phyloP scores from a whole-genome alignment of 2,888 invertebrate genomes.

The Parnassius mnemosyne region DNA sequence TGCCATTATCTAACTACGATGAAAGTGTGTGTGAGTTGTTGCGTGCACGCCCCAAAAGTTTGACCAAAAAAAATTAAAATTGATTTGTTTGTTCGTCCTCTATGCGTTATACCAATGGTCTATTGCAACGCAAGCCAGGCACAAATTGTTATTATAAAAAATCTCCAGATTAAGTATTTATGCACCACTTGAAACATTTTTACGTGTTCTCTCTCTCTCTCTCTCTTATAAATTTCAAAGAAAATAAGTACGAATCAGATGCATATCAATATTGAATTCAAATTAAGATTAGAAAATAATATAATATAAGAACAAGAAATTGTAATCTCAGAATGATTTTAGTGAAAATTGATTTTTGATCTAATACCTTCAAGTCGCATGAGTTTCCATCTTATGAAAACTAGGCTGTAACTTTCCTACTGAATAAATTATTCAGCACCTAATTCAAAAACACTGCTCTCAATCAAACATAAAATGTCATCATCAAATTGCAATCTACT shows the following conservation, averaged over 20 bases:
- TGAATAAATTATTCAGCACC: slow-evolving; percentile 26
- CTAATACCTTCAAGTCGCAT: slow-evolving; percentile 15
- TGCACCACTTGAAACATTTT: too few relatives aligned
- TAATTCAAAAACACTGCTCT: slow-evolving; percentile 36
- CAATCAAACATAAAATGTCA: slow-evolving; percentile 39
- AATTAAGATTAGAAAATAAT: background rate
- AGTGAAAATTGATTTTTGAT: background rate
- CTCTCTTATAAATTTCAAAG: too few relatives aligned
- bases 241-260: background rate
- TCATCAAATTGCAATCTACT: slow-evolving; percentile 66
- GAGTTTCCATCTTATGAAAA: slow-evolving; percentile 10
- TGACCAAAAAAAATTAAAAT: too few relatives aligned
- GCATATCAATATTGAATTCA: background rate
- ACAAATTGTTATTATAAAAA: too few relatives aligned
- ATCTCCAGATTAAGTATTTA: too few relatives aligned
- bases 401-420: slow-evolving; percentile 12
- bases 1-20: too few relatives aligned
- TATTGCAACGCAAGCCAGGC: too few relatives aligned
- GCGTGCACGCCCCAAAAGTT: too few relatives aligned
- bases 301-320: slow-evolving; percentile 7
- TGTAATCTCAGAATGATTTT: slow-evolving; percentile 18
- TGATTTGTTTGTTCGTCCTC: too few relatives aligned
- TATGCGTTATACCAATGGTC: too few relatives aligned
- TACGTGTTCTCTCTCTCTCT: too few relatives aligned
- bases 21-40: too few relatives aligned